Evolutionary conservation across 1,140 invertebrate species (phyloP).

Genomic region (Chironomus tepperi): DNA sequence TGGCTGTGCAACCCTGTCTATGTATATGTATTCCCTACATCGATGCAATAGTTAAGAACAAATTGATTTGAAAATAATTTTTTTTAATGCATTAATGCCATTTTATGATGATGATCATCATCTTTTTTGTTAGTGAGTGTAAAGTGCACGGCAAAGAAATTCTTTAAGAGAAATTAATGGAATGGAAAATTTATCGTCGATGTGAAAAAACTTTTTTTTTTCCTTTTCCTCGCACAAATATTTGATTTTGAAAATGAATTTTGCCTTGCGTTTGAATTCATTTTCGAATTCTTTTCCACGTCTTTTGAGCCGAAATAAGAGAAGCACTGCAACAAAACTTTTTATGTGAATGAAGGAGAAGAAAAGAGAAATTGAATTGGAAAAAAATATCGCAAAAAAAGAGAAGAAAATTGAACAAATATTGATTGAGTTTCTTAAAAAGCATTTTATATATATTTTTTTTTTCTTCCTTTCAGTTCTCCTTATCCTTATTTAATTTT

Average conservation of each 20-base stretch:
- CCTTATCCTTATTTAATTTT: no score
- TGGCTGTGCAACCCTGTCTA: no score
- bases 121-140: no score
- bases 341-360: slow-evolving; percentile 3
- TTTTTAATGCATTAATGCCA: no score
- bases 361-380: slow-evolving; percentile 8
- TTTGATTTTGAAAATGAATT: slow-evolving; percentile 18
- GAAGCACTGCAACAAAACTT: not conserved
- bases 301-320: not conserved
- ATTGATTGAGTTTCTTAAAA: slow-evolving; percentile 19
- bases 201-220: not conserved
- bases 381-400: not conserved
- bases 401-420: slow-evolving; percentile 21
- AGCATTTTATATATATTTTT: not conserved
- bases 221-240: not conserved
- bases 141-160: slow-evolving; percentile 4
- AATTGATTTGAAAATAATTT: no score
- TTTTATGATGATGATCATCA: no score
- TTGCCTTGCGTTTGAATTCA: not conserved
- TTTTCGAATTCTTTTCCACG: not conserved
- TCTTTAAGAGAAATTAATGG: slow-evolving; percentile 20
- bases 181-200: slow-evolving; percentile 18
- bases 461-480: not conserved
- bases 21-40: no score
- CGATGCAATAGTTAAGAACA: no score